Percentiles rank a stretch among this genome's conserved stretches.
Conservation (phyloP, 2,797 vertebrate genomes). For the Poeciliopsis paucimaculata region DNA sequence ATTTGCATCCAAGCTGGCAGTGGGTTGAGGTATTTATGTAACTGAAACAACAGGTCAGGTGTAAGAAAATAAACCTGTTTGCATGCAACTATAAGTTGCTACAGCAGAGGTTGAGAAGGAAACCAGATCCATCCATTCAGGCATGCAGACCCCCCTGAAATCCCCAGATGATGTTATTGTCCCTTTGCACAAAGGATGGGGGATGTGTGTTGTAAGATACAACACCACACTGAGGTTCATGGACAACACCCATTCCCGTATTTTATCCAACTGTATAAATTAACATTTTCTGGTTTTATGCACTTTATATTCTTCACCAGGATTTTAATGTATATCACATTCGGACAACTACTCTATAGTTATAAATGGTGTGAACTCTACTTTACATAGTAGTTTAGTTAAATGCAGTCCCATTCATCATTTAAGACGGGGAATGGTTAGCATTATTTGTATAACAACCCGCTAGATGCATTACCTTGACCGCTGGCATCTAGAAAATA, state of each 20-base stretch:
- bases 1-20: slow-evolving; percentile 7
- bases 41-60: slow-evolving; percentile 10
- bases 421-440: neutral
- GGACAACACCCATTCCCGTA: slow-evolving; percentile 77
- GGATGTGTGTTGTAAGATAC: slow-evolving; percentile 68
- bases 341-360: neutral
- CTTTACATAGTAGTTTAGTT: neutral
- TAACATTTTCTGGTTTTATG: slow-evolving; percentile 39
- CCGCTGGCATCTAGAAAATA: neutral
- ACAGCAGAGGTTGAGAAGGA: slow-evolving; percentile 68
- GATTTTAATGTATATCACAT: neutral
- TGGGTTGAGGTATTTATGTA: slow-evolving; percentile 20
- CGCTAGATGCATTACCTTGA: neutral
- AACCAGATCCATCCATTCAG: slow-evolving; percentile 61
- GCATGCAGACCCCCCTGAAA: slow-evolving; percentile 10
- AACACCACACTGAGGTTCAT: slow-evolving; percentile 67
- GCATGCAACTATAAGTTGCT: slow-evolving; percentile 61
- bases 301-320: slow-evolving; percentile 22
- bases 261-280: slow-evolving; percentile 47
- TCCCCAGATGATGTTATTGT: slow-evolving; percentile 74
- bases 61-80: slow-evolving; percentile 52
- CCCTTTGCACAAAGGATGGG: slow-evolving; percentile 72
- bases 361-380: neutral
- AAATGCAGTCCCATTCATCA: neutral
- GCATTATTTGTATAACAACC: neutral